Conservation (phyloP, 2,797 vertebrate genomes). For the Champsocephalus gunnari region DNA sequence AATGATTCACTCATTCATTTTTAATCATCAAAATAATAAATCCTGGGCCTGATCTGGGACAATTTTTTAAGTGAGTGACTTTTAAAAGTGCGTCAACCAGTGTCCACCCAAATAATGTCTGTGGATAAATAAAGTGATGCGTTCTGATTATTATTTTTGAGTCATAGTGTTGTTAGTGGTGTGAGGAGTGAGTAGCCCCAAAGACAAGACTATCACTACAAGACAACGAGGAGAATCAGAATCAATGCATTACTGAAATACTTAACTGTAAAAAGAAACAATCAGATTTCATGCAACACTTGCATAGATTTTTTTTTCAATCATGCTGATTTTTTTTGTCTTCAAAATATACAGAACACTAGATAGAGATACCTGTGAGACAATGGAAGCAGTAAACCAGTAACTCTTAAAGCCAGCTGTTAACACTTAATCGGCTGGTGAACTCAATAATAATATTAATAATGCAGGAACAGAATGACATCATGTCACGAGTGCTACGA, state of each 20-base stretch:
- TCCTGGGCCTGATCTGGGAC: conserved; percentile 57
- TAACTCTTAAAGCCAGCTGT: conserved; percentile 36
- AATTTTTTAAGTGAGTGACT: conserved; percentile 50
- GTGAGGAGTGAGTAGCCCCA: conserved; percentile 77
- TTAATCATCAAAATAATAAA: conserved; percentile 41
- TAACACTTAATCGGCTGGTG: conserved; percentile 50
- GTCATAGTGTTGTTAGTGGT: conserved; percentile 53
- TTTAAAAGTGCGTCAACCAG: conserved; percentile 58
- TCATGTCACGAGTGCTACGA: conserved; percentile 75
- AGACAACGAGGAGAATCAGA: conserved; percentile 80
- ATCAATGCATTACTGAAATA: conserved; percentile 84
- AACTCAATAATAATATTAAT: conserved; percentile 23
- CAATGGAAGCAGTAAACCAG: conserved; percentile 78
- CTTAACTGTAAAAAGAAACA: conserved; percentile 83
- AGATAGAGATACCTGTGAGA: conserved; percentile 82
- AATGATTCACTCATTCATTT: conserved; percentile 48
- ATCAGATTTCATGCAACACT: conserved; percentile 89
- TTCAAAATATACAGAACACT: conserved; percentile 85
- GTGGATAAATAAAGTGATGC: conserved; percentile 58
- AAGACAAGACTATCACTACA: conserved; percentile 82
- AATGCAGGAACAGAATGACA: conserved; percentile 57
- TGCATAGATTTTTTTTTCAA: conserved; percentile 86
- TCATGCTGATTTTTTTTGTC: conserved; percentile 82
- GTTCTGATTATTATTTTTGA: conserved; percentile 40
- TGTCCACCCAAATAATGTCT: conserved; percentile 34